These are phyloP conservation scores for Homarus gammarus DNA, from an alignment of 2,888 invertebrate genomes.

Conservation along the genomic window DNA sequence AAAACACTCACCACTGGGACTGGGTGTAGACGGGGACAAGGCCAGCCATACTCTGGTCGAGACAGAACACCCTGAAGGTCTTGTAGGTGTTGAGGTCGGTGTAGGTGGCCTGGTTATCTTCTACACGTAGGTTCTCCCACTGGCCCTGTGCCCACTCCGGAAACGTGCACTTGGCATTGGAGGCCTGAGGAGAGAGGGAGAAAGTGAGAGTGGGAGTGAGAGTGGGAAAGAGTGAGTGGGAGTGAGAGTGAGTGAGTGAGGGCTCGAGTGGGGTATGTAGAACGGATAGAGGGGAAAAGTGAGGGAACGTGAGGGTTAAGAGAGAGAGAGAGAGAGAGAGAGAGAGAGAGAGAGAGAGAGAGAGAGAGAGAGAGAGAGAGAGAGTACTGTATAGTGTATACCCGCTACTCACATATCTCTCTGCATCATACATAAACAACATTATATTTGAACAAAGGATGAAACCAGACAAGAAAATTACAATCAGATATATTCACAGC, in stretches of 20 bases:
- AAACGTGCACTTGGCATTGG: constrained; percentile 79
- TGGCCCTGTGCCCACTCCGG: constrained; percentile 84
- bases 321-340: neutral
- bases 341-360: neutral
- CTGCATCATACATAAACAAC: too few species aligned
- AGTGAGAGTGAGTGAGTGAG: constrained; percentile 1
- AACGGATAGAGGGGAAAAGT: neutral
- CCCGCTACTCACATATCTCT: too few species aligned
- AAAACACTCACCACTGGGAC: constrained; percentile 82
- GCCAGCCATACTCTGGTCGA: constrained; percentile 79
- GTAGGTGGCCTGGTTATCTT: constrained; percentile 80
- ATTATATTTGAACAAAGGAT: too few species aligned
- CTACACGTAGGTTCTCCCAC: constrained; percentile 83
- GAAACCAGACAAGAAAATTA: too few species aligned
- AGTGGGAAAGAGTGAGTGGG: constrained; percentile 12
- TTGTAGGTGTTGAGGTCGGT: constrained; percentile 82
- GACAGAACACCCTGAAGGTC: constrained; percentile 82
- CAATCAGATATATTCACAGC: too few species aligned
- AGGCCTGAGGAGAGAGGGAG: constrained; percentile 61
- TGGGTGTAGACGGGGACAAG: constrained; percentile 81
- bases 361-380: neutral
- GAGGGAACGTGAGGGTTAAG: neutral
- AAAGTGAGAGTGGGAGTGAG: constrained; percentile 5
- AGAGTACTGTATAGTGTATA: constrained; percentile 13
- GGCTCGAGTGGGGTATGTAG: too few species aligned